Evolutionary conservation across 2,797 vertebrate genomes (phyloP).

Genomic region (Pempheris klunzingeri): DNA sequence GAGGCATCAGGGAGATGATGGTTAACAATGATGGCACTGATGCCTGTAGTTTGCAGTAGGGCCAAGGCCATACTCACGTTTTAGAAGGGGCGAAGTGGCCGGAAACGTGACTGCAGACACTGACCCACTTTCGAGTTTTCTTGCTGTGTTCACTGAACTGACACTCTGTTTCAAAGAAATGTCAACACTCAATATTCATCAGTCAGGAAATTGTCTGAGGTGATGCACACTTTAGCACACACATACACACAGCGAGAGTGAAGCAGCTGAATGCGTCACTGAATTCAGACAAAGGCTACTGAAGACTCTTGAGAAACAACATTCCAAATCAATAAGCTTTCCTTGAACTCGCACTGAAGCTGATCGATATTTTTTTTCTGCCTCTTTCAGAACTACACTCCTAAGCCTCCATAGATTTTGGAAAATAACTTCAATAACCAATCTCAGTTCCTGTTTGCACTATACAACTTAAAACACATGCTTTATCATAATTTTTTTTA

Average conservation of each 20-base stretch:
- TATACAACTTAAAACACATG: slow-evolving; percentile 29
- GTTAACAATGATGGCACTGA: slow-evolving; percentile 9
- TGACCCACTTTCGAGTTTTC: slow-evolving; percentile 70
- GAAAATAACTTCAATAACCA: not conserved
- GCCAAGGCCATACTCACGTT: slow-evolving; percentile 29
- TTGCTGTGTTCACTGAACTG: slow-evolving; percentile 49
- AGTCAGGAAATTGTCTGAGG: slow-evolving; percentile 24
- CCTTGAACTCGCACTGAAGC: slow-evolving; percentile 25
- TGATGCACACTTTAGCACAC: slow-evolving; percentile 17
- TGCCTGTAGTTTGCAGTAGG: slow-evolving; percentile 37
- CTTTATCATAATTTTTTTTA: not conserved
- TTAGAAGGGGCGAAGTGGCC: slow-evolving; percentile 1
- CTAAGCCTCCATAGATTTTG: not conserved
- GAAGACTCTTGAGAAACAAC: slow-evolving; percentile 15
- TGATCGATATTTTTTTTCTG: slow-evolving; percentile 20
- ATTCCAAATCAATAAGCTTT: slow-evolving; percentile 23
- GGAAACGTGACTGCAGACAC: slow-evolving; percentile 36
- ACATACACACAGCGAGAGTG: not conserved
- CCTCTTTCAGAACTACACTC: slow-evolving; percentile 12
- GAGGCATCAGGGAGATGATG: not conserved
- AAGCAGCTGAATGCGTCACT: not conserved
- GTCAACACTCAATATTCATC: slow-evolving; percentile 61
- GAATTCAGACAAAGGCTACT: slow-evolving; percentile 1
- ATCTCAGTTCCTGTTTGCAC: slow-evolving; percentile 27
- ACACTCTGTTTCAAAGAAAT: slow-evolving; percentile 53